Base-by-base conservation (phyloP, 1,140 invertebrate genomes). In the Fragariocoptes setiger region DNA sequence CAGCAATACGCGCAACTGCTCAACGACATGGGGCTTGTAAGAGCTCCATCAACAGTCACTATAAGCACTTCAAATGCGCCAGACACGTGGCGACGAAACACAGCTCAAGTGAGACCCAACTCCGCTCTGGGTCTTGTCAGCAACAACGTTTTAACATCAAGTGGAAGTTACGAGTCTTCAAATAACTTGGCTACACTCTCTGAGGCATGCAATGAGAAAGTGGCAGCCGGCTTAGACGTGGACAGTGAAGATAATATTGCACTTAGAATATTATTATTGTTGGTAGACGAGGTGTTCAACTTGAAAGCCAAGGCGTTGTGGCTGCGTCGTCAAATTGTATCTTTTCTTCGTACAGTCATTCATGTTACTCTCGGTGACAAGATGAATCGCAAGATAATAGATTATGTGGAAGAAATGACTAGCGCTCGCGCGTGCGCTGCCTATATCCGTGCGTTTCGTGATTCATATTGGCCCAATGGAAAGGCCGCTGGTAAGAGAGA, bases 221-320 rank as follows among this genome's bases (percentile, higher is more conserved):
- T n/a, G n/a, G n/a, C n/a, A n/a, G 51, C n/a, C n/a, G n/a, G n/a
- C n/a, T n/a, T n/a, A n/a, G n/a, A n/a, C n/a, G 53, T 57, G 35
- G 67, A 70, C 68, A 68, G 61, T 47, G 68, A 71, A 50, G 75
- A 80, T 50, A 80, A 78, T 57, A 78, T 85, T 59, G 79, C 79
- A 14, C 55, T 85, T 39, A 63, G 76, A 48, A 78, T 85, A 47
- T 68, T 85, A 57, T 55, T 86, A 22, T 56, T 83, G 2, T 55
- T 86, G 36, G 72, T 85, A 66, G 77, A 85, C 54, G 80, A 86
- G 65, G 72, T 86, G 3, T 86, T 86, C 60, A 79, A 85, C 55
- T 57, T 85, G 36, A 72, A 76, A 58, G 70, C 70, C 35, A 65
- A 76, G 49, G 79, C 80, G 58, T 75, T 79, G 49, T 88, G 80